Evolutionary conservation across 2,113 vertebrate genomes (phyloP).

Genomic region (Boulengeromyrus knoepffleri): DNA sequence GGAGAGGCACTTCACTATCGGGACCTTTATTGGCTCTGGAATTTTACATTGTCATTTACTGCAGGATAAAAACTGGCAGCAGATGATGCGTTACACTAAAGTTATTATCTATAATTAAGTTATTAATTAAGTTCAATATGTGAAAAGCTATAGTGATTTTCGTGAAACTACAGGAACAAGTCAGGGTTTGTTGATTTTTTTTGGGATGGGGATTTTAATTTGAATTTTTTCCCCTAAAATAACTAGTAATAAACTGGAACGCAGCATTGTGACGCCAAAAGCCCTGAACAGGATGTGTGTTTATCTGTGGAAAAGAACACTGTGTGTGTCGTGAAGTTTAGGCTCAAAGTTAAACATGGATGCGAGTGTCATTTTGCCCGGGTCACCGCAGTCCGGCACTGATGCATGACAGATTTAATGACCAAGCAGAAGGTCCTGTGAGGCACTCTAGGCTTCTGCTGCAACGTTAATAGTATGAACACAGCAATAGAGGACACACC

Average conservation of each 20-base stretch:
- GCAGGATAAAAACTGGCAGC: not conserved
- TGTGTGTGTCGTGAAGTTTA: not conserved
- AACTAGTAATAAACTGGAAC: not conserved
- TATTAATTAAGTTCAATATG: not conserved
- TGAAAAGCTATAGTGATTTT: not conserved
- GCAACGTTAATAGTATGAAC: not conserved
- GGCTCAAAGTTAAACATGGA: not conserved
- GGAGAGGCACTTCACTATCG: not conserved
- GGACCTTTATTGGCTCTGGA: not conserved
- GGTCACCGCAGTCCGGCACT: not conserved
- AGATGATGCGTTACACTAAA: not conserved
- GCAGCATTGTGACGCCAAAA: not conserved
- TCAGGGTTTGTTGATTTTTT: not conserved
- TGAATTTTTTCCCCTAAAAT: not conserved
- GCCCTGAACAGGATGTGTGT: not conserved
- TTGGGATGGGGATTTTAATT: not conserved
- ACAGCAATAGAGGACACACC: not conserved
- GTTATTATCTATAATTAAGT: not conserved
- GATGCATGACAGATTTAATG: not conserved
- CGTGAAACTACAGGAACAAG: not conserved
- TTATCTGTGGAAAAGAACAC: not conserved
- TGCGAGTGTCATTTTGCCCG: not conserved
- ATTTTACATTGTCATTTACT: not conserved
- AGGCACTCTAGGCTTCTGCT: not conserved
- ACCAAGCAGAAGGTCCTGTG: not conserved